These are phyloP conservation scores for Dione juno DNA, from an alignment of 2,888 invertebrate species.

Conservation along the genomic window DNA sequence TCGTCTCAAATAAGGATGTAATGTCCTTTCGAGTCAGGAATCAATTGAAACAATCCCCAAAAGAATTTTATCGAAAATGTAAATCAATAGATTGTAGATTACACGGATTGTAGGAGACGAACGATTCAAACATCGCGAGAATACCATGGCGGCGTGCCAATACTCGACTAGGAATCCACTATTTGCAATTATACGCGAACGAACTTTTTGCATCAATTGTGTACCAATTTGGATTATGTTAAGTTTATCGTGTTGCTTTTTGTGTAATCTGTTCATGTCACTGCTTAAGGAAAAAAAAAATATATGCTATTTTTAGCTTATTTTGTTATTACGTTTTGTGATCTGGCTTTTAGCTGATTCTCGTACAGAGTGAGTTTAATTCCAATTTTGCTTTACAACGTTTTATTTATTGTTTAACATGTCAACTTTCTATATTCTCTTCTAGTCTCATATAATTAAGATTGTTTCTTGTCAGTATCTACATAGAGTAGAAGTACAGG, in stretches of 20 bases:
- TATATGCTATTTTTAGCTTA: no score
- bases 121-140: conserved; percentile 43
- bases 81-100: conserved; percentile 35
- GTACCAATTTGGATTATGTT: conserved; percentile 28
- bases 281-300: neutral
- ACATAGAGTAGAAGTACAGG: no score
- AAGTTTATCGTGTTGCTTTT: neutral
- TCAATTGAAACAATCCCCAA: conserved; percentile 14
- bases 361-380: neutral
- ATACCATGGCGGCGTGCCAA: conserved; percentile 46
- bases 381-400: neutral
- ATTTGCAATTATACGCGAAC: conserved; percentile 36
- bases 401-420: neutral
- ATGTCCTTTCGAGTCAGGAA: neutral
- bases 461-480: no score
- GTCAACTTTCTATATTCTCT: no score
- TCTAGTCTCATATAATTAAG: no score
- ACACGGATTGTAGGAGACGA: conserved; percentile 40
- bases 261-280: neutral
- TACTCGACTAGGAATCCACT: conserved; percentile 39
- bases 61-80: conserved; percentile 38
- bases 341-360: neutral
- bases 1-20: neutral
- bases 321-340: neutral
- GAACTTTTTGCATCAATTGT: conserved; percentile 21